These are phyloP conservation scores for Limnephilus rhombicus DNA, from an alignment of 2,888 invertebrate genomes.

Conservation along the genomic window DNA sequence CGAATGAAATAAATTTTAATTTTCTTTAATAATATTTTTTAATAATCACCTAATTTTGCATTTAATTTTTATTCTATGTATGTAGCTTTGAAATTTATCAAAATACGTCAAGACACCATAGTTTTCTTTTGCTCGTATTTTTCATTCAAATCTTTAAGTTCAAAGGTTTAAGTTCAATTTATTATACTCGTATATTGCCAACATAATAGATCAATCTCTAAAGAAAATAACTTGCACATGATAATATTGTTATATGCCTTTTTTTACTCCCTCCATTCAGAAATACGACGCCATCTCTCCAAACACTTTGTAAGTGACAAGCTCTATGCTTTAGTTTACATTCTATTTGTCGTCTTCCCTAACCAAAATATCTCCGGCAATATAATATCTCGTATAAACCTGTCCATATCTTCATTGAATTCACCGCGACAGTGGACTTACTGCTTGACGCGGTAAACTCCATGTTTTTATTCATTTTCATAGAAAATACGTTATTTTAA, in stretches of 20 bases:
- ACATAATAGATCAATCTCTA: neutral
- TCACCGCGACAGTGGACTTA: neutral
- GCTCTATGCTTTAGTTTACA: neutral
- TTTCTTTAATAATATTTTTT: too few species aligned
- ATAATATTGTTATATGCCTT: neutral
- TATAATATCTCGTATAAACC: neutral
- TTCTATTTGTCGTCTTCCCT: neutral
- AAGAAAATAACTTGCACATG: neutral
- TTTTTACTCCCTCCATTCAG: neutral
- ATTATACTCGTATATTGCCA: too few species aligned
- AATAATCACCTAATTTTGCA: too few species aligned
- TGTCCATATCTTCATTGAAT: neutral
- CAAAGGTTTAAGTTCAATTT: too few species aligned
- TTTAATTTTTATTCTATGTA: too few species aligned
- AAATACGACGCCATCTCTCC: conserved; percentile 11
- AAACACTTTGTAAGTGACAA: conserved; percentile 24
- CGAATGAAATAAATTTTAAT: too few species aligned
- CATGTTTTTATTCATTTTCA: neutral
- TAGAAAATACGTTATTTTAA: neutral
- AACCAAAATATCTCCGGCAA: neutral
- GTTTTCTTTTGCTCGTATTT: too few species aligned
- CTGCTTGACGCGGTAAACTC: neutral
- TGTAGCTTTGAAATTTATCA: too few species aligned
- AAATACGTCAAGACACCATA: too few species aligned
- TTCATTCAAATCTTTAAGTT: too few species aligned